A percentile compares a stretch with the other conserved stretches of the same genome.
These are phyloP conservation scores for Zaprionus ornatus DNA, from an alignment of 1,140 invertebrate species.

Conservation along the genomic window DNA sequence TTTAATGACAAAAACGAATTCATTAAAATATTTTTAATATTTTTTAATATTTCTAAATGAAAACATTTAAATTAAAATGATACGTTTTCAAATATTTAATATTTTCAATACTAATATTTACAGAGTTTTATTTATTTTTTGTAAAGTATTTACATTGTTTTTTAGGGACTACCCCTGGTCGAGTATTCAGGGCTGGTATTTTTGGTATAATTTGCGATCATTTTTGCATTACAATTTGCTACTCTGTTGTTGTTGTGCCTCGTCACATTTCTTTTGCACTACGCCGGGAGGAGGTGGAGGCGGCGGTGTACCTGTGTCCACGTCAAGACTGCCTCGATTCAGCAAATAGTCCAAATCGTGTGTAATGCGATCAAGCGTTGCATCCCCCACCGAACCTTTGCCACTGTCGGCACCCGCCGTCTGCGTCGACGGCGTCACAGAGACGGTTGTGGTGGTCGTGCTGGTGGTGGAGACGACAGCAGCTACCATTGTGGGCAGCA, in stretches of 20 bases:
- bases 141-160: conserved; percentile 17
- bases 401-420: conserved; percentile 30
- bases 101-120: conserved; percentile 21
- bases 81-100: not conserved
- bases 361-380: conserved; percentile 89
- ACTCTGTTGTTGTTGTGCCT: conserved; percentile 51
- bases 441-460: conserved; percentile 54
- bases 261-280: conserved; percentile 46
- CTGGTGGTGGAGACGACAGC: conserved; percentile 62
- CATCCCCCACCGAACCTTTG: conserved; percentile 33
- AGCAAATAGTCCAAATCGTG: conserved; percentile 90
- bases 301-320: conserved; percentile 17
- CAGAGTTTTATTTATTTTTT: not conserved
- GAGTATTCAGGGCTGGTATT: not conserved
- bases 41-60: not conserved
- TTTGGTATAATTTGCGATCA: not conserved
- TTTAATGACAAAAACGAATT: not conserved
- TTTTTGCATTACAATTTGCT: conserved; percentile 22
- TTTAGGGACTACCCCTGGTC: not conserved
- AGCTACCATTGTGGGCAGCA: conserved; percentile 77
- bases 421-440: conserved; percentile 48
- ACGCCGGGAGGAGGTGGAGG: conserved; percentile 45
- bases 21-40: not conserved
- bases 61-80: not conserved
- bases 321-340: conserved; percentile 83